Base-by-base conservation (phyloP, 2,888 invertebrate species). In the Drosophila yooni region DNA sequence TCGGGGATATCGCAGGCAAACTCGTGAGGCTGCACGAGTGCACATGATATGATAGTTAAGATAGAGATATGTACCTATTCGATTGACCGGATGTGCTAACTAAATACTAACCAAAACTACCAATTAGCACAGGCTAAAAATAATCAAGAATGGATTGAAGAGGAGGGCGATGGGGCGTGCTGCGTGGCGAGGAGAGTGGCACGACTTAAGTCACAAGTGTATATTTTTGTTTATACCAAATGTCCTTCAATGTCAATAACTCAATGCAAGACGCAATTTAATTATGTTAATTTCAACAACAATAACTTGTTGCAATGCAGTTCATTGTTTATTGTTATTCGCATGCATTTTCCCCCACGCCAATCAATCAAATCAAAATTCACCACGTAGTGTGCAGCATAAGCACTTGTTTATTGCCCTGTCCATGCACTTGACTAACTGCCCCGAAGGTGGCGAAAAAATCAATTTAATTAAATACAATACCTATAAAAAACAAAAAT, bases 201-300 rank as follows among this genome's bases (percentile, higher is more conserved):
- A 59, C 34, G 51, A 40, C 27, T 33, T 11, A 50, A 79, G 46
- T 74, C 79, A 66, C 79, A 67, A 67, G 63, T 67, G 52, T 50
- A 50, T 21, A 2, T 36, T 3, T 36, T 36, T 4, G 13, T 8
- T 65, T 53, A 78, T 11, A 29, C n/a, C 40, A 36, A 38, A 53
- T 74, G 82, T 69, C 82, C 78, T 78, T 80, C 78, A 58, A 67
- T 59, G 46, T 70, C 62, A 81, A 76, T 63, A 77, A 51, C 73
- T 65, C 56, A 58, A 62, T 68, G 60, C 74, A 62, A 74, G 57
- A 66, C 53, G 64, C 29, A 50, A 62, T 73, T 67, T 46, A 68
- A 68, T 74, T 77, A 77, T 81, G 81, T 51, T 74, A 76, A 79
- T 79, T 81, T 40, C 31, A 10, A 31, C 31, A 57, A 21, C 46